phyloP scores from a whole-genome alignment of 2,797 vertebrate species.

The Girardinus metallicus region DNA sequence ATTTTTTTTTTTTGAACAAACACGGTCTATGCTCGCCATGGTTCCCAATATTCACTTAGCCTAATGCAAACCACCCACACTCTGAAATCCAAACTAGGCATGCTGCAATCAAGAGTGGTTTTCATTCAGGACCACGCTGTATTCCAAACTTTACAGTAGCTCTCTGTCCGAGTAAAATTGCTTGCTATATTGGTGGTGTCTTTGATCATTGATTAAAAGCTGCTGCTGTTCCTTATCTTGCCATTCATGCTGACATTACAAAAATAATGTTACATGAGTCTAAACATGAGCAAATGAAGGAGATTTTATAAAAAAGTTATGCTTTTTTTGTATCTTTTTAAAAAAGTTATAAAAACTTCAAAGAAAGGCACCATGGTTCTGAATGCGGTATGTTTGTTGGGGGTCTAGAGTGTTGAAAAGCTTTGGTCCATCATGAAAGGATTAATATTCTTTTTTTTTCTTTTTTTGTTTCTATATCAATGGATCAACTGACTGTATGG shows the following conservation, averaged over 20 bases:
- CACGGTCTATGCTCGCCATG: constrained; percentile 50
- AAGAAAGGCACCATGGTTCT: neutral
- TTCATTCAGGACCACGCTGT: constrained; percentile 52
- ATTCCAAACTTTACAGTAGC: constrained; percentile 51
- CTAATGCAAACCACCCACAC: constrained; percentile 67
- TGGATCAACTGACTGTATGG: no score
- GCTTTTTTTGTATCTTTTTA: no score
- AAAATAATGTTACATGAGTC: constrained; percentile 4
- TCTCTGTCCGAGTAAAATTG: constrained; percentile 33
- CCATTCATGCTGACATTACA: neutral
- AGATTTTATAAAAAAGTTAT: neutral
- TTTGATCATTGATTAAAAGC: constrained; percentile 61
- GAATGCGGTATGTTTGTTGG: neutral
- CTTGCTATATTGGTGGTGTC: constrained; percentile 43
- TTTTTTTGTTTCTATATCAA: neutral
- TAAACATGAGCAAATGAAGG: neutral
- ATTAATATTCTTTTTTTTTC: neutral
- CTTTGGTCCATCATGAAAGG: neutral
- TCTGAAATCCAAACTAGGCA: constrained; percentile 40
- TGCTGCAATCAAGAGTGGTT: constrained; percentile 46
- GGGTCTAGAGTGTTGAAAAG: neutral
- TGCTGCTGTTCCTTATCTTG: constrained; percentile 6
- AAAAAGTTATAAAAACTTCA: no score
- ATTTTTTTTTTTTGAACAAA: constrained; percentile 64
- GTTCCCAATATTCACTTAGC: constrained; percentile 64